Conservation (phyloP, 2,888 invertebrate species). For the Euplagia quadripunctaria region DNA sequence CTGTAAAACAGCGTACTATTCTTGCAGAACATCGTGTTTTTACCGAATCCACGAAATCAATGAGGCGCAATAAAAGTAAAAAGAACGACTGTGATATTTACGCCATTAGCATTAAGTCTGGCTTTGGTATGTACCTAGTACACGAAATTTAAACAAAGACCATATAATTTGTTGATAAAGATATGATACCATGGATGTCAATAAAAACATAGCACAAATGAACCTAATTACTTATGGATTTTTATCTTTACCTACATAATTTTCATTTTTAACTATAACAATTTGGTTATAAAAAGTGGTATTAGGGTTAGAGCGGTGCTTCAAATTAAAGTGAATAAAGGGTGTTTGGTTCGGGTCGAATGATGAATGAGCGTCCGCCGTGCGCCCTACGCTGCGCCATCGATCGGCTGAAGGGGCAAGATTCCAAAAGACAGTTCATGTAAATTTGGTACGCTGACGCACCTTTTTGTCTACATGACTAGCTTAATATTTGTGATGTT, state of each 20-base stretch:
- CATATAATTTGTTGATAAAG: neutral
- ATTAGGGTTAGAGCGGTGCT: constrained; percentile 38
- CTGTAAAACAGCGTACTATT: neutral
- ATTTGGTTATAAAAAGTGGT: constrained; percentile 13
- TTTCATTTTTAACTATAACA: neutral
- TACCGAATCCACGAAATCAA: neutral
- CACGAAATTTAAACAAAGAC: neutral
- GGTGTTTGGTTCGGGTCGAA: constrained; percentile 60
- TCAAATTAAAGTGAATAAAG: constrained; percentile 58
- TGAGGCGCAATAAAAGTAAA: too few species aligned
- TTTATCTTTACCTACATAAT: neutral
- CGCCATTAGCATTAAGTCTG: neutral
- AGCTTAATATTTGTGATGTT: constrained; percentile 22
- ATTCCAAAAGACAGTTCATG: constrained; percentile 59
- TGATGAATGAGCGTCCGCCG: constrained; percentile 67
- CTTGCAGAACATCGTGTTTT: neutral
- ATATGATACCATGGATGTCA: neutral
- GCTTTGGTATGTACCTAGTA: neutral
- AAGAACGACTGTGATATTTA: neutral
- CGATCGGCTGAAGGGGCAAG: constrained; percentile 66
- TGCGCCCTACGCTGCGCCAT: constrained; percentile 62
- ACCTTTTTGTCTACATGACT: constrained; percentile 32
- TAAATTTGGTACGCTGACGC: constrained; percentile 49
- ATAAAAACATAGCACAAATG: neutral
- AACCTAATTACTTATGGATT: neutral